Percentiles rank a stretch among this genome's conserved stretches.
phyloP scores from a whole-genome alignment of 2,113 vertebrate genomes.

The Rhabdomys dilectus region DNA sequence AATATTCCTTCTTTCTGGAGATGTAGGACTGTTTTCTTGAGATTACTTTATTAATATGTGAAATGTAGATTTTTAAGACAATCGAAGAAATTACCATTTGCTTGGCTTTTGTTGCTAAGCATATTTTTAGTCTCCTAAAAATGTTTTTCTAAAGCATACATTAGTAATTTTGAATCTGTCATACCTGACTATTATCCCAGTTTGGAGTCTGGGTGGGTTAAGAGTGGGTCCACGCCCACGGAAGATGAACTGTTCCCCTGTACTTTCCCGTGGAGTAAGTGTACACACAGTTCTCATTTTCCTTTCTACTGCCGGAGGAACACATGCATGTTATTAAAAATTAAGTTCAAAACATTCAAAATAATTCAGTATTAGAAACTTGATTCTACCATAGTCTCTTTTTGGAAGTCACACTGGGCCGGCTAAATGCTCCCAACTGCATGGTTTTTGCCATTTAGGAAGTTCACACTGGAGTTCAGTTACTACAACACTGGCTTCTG shows the following conservation, averaged over 20 bases:
- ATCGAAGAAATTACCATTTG: constrained; percentile 83
- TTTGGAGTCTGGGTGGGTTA: constrained; percentile 82
- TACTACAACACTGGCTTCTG: constrained; percentile 97
- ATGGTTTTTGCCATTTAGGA: constrained; percentile 89
- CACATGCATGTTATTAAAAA: constrained; percentile 95
- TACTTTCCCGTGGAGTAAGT: constrained; percentile 83
- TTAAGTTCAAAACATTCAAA: constrained; percentile 88
- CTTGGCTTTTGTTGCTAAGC: constrained; percentile 85
- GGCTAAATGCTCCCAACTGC: constrained; percentile 92
- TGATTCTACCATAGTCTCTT: constrained; percentile 94
- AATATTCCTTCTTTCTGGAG: constrained; percentile 76
- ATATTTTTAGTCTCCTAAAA: constrained; percentile 84
- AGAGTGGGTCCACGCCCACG: constrained; percentile 77
- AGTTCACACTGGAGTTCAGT: constrained; percentile 90
- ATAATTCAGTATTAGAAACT: constrained; percentile 94
- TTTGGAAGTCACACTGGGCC: constrained; percentile 91
- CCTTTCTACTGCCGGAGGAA: constrained; percentile 90
- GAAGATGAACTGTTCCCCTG: constrained; percentile 69
- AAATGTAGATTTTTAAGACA: constrained; percentile 88
- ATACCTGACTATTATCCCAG: constrained; percentile 77
- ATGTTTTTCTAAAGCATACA: constrained; percentile 80
- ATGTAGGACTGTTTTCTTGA: constrained; percentile 71
- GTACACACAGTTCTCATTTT: constrained; percentile 77
- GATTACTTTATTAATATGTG: constrained; percentile 85
- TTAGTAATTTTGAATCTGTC: constrained; percentile 78